These are phyloP conservation scores for Nycticryphes semicollaris DNA, from an alignment of 2,113 vertebrate species.

Conservation along the genomic window DNA sequence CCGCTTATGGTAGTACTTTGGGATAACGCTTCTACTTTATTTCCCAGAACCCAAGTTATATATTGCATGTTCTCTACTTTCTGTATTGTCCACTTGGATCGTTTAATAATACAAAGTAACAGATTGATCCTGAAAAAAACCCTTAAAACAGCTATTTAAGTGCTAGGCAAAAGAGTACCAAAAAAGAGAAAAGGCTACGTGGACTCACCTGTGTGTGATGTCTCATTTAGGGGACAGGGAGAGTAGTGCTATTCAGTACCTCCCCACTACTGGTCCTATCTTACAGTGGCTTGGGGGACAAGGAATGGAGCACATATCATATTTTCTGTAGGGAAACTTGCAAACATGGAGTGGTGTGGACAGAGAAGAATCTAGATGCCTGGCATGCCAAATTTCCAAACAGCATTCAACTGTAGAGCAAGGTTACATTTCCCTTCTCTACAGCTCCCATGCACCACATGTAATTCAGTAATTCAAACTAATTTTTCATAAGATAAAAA, in stretches of 20 bases:
- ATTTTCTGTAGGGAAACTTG: not conserved
- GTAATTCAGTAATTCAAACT: not conserved
- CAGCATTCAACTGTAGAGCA: fast-evolving
- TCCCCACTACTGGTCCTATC: not conserved
- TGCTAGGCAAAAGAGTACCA: not conserved
- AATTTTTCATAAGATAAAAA: not conserved
- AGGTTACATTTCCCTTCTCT: not conserved
- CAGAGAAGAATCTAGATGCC: not conserved
- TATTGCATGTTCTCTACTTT: not conserved
- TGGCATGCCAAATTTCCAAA: not conserved
- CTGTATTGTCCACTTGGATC: too few species aligned
- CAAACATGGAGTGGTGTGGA: not conserved
- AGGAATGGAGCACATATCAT: not conserved
- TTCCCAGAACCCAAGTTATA: not conserved
- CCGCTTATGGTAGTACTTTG: not conserved
- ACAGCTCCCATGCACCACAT: not conserved
- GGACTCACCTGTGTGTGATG: not conserved
- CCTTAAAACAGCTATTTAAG: not conserved
- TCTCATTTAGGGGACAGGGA: not conserved
- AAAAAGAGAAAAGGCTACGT: not conserved
- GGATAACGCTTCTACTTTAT: not conserved
- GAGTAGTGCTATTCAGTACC: not conserved
- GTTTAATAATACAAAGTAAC: not conserved
- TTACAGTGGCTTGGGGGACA: not conserved
- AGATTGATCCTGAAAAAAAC: not conserved